phyloP scores from a whole-genome alignment of 1,140 invertebrate species.

The Dreissena rostriformis region DNA sequence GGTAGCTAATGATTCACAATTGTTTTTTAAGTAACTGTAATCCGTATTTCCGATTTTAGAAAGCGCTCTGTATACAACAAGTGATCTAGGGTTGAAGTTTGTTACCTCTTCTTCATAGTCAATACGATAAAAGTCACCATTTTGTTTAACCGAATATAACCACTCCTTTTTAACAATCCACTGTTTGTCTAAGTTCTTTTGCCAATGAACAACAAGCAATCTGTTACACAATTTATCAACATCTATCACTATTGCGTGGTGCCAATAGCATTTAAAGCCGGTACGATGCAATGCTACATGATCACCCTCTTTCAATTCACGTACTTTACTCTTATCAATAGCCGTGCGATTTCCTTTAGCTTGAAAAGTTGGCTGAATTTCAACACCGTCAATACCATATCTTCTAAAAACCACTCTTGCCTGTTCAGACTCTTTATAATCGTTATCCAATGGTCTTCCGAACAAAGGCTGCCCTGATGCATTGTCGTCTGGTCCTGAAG shows the following conservation, averaged over 20 bases:
- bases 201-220: slow-evolving; percentile 3
- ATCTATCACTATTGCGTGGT: slow-evolving; percentile 19
- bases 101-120: neutral
- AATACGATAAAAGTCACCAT: neutral
- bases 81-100: neutral
- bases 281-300: slow-evolving; percentile 2
- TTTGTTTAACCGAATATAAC: neutral
- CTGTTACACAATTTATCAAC: neutral
- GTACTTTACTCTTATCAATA: neutral
- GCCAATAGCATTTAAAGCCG: slow-evolving; percentile 6
- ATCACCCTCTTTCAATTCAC: slow-evolving; percentile 13
- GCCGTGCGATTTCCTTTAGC: neutral
- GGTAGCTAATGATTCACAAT: slow-evolving; percentile 19
- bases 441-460: too few relatives aligned
- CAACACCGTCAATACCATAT: too few relatives aligned
- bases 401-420: too few relatives aligned
- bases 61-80: slow-evolving; percentile 17
- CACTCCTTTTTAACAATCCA: neutral
- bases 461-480: too few relatives aligned
- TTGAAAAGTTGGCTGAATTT: too few relatives aligned
- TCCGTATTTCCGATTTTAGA: slow-evolving; percentile 1
- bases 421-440: too few relatives aligned
- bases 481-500: too few relatives aligned
- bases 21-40: slow-evolving; percentile 4
- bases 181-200: neutral